Base-by-base conservation (phyloP, 2,888 invertebrate species). In the Leucophora obtusa region DNA sequence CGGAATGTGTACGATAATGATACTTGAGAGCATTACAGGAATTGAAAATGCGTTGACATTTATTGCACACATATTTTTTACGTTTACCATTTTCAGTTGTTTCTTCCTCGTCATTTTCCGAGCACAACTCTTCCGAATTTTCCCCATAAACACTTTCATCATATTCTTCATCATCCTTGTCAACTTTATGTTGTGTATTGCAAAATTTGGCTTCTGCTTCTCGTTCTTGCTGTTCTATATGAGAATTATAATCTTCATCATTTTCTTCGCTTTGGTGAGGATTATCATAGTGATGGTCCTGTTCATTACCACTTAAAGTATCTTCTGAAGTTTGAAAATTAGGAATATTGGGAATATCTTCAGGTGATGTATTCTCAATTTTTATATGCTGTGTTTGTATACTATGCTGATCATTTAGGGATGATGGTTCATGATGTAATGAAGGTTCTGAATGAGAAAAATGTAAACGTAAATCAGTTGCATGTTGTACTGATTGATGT, bases 11-110 rank as follows among this genome's bases (percentile, higher is more conserved):
- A 83, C 95, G 90, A 91, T 94, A 92, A 86, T 97, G 97, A 89
- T 97, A 97, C 79, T 96, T 93, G 66, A 96, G 90, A 9, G 97
- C 96, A 89, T 96, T 97, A 79, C 95, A 92, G 83, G 97, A 96
- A 74, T 93, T 93, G 87, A 97, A 97, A 71, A 94, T 92, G 17
- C 95, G 91, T 11, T 92, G 92, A 85, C 97, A 97, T 62, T 86
- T 87, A 7, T 84, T 77, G 68, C 90, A 90, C 17, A 83, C 82
- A 65, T 84, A 86, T 38, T 76, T 75, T 56, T 82, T 82, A 3
- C 79, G 75, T 70, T 77, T 81, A 10, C 73, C 69, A 24, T 54
- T 70, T 28, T 58, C 79, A 24, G 43, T 24, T 5, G 43, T 69
- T 9, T 60, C 43, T 10, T 28, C 28, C 1, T 28, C 28, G 6